Base-by-base conservation (phyloP, 2,113 vertebrate species). In the Mastomys natalensis region DNA sequence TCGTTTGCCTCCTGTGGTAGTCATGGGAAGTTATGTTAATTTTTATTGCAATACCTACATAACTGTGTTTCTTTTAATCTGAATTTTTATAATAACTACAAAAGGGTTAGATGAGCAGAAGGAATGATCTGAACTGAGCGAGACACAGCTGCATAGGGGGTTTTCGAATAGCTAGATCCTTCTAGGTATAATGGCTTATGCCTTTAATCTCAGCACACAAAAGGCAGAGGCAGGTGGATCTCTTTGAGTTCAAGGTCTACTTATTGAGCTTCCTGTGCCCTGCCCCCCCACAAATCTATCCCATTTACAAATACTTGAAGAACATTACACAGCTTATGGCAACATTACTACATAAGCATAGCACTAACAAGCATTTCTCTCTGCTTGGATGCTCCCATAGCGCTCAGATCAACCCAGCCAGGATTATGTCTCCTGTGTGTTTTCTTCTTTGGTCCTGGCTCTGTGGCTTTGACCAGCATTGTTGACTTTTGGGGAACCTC, bases 51-150 rank as follows among this genome's bases (percentile, higher is more conserved):
- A 72, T 48, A 62, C 37, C 21, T 29, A n/a, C n/a, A n/a, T n/a
- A 70, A 37, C 34, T 43, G 55, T n/a, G 16, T n/a, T 87, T 74
- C 81, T 92, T 92, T 85, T 66, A 66, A 92, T 82, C 74, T 88
- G 29, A 82, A 3, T 22, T 78, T 94, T 84, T 84, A 43, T 95
- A 22, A 73, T 3, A 76, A 87, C 89, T 90, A 82, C 31, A 93
- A 80, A 92, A 87, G 60, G 24, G 94, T 84, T 87, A 82, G 11
- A 51, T 74, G 89, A 94, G 53, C 62, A 87, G 85, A 87, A 82
- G 22, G 45, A 89, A 89, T 55, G 91, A 70, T 96, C 45, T 81
- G 85, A 72, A 21, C 29, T 78, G 73, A 94, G 45, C 53, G 53
- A 22, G 12, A 51, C 45, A 91, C 40, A 96, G 45, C 24, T 77